Evolutionary conservation across 2,797 vertebrate genomes (phyloP), one percentile per base, ranked within the genome.

Genomic region (Lepus oiostolus): DNA sequence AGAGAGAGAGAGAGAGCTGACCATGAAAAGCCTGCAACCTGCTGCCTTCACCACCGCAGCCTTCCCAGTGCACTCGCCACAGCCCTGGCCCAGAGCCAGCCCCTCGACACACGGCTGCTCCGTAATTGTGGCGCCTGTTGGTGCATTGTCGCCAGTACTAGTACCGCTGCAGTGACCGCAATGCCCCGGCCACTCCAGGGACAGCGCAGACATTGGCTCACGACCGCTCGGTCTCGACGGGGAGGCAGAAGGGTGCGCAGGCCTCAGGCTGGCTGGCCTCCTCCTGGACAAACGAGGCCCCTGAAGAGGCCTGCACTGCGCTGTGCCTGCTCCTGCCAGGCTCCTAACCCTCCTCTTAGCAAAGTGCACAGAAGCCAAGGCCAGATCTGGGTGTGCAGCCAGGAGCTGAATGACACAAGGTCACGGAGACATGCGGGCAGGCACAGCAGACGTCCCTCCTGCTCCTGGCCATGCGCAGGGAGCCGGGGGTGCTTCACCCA

Each of bases 151-250:
- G 77, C 84, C 94, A 65, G 81, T 93, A 79, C 88, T 93, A 86
- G 63, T 93, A 95, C 75, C 83, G 87, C 30, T 81, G 58, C 52
- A 84, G 70, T 92, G 87, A 94, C 89, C 86, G 22, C 50, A 75
- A 93, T 95, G 85, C 80, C 58, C 90, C 26, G 16, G 90, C 60
- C 85, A 92, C 92, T 96, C 85, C 0, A 0, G 95, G 96, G 63
- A 92, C 85, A 93, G 76, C 88, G 72, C 84, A 96, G 96, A 96
- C 97, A 77, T 97, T 84, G 97, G 91, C 94, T 96, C 96, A 92
- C 91, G 52, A 86, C 65, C 77, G 72, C 35, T 58, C 63, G 52
- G 72, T 77, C 93, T 94, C 88, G 32, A 14, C 70, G 52, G n/a
- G 35, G 79, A 95, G 80, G 96, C 79, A 80, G 68, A 90, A 85